These are phyloP conservation scores for Bucorvus abyssinicus DNA, from an alignment of 2,797 vertebrate species.

Conservation along the genomic window DNA sequence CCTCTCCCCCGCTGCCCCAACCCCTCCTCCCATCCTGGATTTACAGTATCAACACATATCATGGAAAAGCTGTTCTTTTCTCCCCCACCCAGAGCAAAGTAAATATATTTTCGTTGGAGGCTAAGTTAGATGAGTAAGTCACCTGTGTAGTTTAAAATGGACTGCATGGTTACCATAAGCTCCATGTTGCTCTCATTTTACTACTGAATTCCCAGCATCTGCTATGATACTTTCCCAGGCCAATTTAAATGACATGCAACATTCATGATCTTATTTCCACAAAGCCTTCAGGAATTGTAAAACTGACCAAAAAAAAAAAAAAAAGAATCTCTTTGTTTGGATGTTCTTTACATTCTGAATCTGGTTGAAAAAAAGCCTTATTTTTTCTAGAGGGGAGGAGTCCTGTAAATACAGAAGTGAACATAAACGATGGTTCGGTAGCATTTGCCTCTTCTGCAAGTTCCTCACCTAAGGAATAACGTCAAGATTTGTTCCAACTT, in stretches of 20 bases:
- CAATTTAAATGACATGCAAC: neutral
- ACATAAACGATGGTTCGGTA: neutral
- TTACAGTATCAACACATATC: slow-evolving; percentile 8
- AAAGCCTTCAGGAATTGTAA: neutral
- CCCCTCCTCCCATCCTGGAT: neutral
- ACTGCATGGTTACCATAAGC: neutral
- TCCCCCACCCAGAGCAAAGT: neutral
- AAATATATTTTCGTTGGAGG: neutral
- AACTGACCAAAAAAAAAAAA: neutral
- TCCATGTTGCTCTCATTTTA: neutral
- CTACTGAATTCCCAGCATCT: neutral
- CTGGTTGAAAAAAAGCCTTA: neutral
- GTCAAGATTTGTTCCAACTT: neutral
- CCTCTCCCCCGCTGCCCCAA: neutral
- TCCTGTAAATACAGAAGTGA: neutral
- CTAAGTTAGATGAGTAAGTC: neutral
- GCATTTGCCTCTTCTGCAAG: neutral
- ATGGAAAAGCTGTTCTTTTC: slow-evolving; percentile 3
- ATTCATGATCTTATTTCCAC: neutral
- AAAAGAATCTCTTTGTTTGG: neutral
- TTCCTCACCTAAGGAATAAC: neutral
- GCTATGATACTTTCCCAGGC: neutral
- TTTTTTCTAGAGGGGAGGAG: neutral
- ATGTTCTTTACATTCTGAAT: neutral
- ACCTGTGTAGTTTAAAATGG: neutral